Conservation (phyloP, 1,140 invertebrate species). For the Drosophila miranda region DNA sequence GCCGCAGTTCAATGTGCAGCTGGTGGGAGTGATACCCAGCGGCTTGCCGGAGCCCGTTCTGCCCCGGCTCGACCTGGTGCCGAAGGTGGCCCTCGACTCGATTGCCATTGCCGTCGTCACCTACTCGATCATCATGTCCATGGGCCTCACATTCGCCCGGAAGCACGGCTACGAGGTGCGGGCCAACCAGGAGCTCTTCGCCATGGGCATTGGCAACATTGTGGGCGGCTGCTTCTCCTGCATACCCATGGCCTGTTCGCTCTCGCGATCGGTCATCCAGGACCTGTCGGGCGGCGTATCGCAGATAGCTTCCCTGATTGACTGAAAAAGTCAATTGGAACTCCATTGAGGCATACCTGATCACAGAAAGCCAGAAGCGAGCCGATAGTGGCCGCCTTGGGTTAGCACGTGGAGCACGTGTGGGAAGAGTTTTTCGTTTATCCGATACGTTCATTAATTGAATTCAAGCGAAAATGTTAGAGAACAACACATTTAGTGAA, state of each 20-base stretch:
- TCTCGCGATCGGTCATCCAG: slow-evolving; percentile 92
- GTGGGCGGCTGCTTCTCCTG: slow-evolving; percentile 93
- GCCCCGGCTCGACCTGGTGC: slow-evolving; percentile 83
- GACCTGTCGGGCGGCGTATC: slow-evolving; percentile 90
- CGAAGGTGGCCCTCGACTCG: slow-evolving; percentile 83
- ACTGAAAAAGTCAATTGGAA: not conserved
- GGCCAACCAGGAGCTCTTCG: slow-evolving; percentile 94
- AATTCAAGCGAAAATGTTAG: slow-evolving; percentile 40
- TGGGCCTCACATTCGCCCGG: slow-evolving; percentile 95
- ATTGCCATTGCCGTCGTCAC: slow-evolving; percentile 93
- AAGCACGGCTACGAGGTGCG: slow-evolving; percentile 94
- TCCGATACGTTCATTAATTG: slow-evolving; percentile 5
- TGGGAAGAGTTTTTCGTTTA: slow-evolving; percentile 11
- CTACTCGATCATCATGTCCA: slow-evolving; percentile 95
- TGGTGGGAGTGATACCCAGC: slow-evolving; percentile 90
- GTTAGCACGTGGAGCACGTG: slow-evolving; percentile 26
- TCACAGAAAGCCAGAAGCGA: not conserved
- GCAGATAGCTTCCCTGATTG: slow-evolving; percentile 90
- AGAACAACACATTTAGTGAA: slow-evolving; percentile 44
- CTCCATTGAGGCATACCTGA: not conserved
- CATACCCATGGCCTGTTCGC: slow-evolving; percentile 91
- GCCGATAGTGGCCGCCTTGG: slow-evolving; percentile 3
- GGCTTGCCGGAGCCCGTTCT: slow-evolving; percentile 84
- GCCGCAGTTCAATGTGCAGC: slow-evolving; percentile 65
- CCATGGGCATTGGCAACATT: slow-evolving; percentile 90